Evolutionary conservation across 2,888 invertebrate genomes (phyloP).

Genomic region (Tillus elongatus): DNA sequence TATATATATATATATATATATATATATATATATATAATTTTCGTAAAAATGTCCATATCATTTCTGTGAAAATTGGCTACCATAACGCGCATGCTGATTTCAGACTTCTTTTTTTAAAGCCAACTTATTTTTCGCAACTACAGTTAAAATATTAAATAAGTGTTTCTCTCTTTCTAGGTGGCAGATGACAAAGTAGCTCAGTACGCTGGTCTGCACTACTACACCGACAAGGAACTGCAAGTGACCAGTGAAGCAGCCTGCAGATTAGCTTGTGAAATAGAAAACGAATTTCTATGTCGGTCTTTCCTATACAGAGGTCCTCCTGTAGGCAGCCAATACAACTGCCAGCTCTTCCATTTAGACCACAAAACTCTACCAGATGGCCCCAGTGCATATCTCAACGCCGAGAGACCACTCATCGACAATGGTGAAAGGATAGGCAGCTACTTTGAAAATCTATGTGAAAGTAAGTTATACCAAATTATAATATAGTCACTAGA

Average conservation of each 20-base stretch:
- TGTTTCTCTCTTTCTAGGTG: too few species aligned
- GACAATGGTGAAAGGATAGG: constrained; percentile 88
- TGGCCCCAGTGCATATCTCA: constrained; percentile 83
- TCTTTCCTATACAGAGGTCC: constrained; percentile 64
- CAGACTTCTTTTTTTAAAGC: too few species aligned
- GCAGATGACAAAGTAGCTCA: constrained; percentile 87
- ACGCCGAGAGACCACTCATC: constrained; percentile 80
- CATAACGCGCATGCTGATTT: too few species aligned
- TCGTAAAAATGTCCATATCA: too few species aligned
- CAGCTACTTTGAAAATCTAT: constrained; percentile 82
- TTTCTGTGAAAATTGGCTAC: too few species aligned
- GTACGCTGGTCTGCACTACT: constrained; percentile 85
- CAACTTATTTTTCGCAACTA: too few species aligned
- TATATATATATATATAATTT: too few species aligned
- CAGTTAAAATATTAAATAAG: too few species aligned
- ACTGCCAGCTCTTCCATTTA: constrained; percentile 85
- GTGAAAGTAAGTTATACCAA: constrained; percentile 75
- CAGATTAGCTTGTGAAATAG: constrained; percentile 81
- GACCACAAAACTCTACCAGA: constrained; percentile 88
- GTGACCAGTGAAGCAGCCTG: constrained; percentile 85
- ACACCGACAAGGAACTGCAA: constrained; percentile 87
- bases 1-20: too few species aligned
- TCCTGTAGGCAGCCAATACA: constrained; percentile 67
- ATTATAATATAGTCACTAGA: too few species aligned
- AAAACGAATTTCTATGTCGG: constrained; percentile 86